Evolutionary conservation across 2,113 vertebrate genomes (phyloP), one percentile per base, ranked within the genome.

Genomic region (Marmota monax): DNA sequence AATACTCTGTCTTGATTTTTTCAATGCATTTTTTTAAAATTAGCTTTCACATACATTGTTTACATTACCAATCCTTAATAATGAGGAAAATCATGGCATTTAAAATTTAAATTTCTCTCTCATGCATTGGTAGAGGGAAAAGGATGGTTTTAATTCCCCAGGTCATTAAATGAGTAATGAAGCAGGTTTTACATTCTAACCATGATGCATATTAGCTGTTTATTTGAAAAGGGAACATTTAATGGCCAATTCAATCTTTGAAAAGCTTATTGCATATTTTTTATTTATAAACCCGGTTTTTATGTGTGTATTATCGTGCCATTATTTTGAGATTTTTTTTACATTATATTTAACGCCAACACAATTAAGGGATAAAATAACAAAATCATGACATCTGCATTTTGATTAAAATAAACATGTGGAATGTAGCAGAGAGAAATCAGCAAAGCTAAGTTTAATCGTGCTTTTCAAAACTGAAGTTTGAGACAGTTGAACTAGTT

Each of bases 201-300:
- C 23, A 77, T 79, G 83, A 89, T 51, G 20, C 34, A 48, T 69
- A 88, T 78, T 92, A 92, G 34, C 1, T 94, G 70, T 76, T 94
- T 95, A 45, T 96, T 97, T 94, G 61, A 87, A 94, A 96, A 42
- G 37, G 9, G 39, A 96, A 90, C 5, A 79, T 61, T 84, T 91
- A 23, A 84, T 65, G 76, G 29, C 63, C 83, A 90, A 45, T 48
- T n/a, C 27, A 95, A 56, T 83, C 96, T 69, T 32, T 4, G 42
- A 80, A 65, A 20, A 90, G 65, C 17, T 0, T 0, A 5, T 67
- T 96, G 93, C 48, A 96, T 92, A 32, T 45, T 63, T 88, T 45
- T 92, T 94, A 70, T 2, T 94, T 16, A 94, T 0, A 86, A 96
- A 86, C 48, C 16, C 34, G 20, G 11, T 32, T 95, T 51, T 17